A percentile compares a stretch with the other conserved stretches of the same genome.
Conservation (phyloP, 2,113 vertebrate genomes). For the Brienomyrus longianalis region DNA sequence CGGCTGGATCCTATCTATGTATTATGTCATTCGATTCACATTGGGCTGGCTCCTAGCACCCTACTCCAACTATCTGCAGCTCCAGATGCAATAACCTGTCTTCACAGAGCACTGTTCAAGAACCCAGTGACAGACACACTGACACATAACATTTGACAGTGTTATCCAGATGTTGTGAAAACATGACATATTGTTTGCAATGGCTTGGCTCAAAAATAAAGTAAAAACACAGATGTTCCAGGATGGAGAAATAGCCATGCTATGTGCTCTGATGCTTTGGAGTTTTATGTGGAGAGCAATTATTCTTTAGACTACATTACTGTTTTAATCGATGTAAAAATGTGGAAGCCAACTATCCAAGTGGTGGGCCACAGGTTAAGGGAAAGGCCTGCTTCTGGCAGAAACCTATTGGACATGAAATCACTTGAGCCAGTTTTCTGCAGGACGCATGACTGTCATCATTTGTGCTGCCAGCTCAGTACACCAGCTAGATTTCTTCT, state of each 20-base stretch:
- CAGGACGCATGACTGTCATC: conserved; percentile 45
- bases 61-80: not conserved
- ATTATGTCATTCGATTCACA: not conserved
- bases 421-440: conserved; percentile 31
- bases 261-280: not conserved
- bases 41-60: not conserved
- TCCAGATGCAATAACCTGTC: not conserved
- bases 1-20: not conserved
- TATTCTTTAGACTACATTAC: not conserved
- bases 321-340: not conserved
- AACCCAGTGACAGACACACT: not conserved
- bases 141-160: not conserved
- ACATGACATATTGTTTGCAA: not conserved
- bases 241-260: not conserved
- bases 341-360: not conserved
- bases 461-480: conserved; percentile 42
- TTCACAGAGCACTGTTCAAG: not conserved
- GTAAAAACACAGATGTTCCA: not conserved
- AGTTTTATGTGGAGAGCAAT: not conserved
- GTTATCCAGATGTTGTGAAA: conserved; percentile 6
- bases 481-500: conserved; percentile 25
- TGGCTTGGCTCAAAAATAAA: not conserved
- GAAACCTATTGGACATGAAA: not conserved
- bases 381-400: not conserved
- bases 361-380: conserved; percentile 14